A percentile compares a stretch with the other conserved stretches of the same genome.
Evolutionary conservation across 2,888 invertebrate genomes (phyloP).

Genomic region (Quadroppia sp.): DNA sequence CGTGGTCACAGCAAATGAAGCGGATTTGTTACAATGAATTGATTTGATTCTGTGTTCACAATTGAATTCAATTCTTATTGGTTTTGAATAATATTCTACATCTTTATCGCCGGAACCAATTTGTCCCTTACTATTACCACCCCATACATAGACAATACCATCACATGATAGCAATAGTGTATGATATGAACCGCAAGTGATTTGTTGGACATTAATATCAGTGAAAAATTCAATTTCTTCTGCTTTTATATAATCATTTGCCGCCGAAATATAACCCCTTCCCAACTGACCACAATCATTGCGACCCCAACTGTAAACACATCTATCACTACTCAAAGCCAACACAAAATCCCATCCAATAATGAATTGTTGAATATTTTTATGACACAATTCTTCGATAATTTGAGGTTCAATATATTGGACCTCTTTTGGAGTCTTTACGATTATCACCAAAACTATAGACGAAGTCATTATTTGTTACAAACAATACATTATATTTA

Average conservation of each 20-base stretch:
- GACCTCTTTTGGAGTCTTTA: neutral
- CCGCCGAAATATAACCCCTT: neutral
- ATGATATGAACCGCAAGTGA: neutral
- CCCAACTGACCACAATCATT: neutral
- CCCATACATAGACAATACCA: neutral
- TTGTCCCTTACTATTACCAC: neutral
- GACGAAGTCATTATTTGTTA: neutral
- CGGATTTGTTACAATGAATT: neutral
- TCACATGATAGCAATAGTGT: neutral
- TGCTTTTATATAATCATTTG: neutral
- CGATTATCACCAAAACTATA: neutral
- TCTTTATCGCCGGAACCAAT: neutral
- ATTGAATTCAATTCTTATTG: neutral
- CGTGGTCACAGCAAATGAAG: neutral
- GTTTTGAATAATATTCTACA: neutral
- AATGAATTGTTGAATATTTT: neutral
- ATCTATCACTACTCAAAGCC: neutral
- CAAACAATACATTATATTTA: neutral
- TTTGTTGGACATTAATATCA: neutral
- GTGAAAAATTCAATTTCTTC: neutral
- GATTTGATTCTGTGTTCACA: neutral
- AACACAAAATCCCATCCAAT: neutral
- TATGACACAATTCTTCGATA: neutral
- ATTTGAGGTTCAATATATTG: neutral
- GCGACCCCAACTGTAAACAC: neutral